Evolutionary conservation across 2,113 vertebrate species (phyloP).

Genomic region (Eurystomus gularis): DNA sequence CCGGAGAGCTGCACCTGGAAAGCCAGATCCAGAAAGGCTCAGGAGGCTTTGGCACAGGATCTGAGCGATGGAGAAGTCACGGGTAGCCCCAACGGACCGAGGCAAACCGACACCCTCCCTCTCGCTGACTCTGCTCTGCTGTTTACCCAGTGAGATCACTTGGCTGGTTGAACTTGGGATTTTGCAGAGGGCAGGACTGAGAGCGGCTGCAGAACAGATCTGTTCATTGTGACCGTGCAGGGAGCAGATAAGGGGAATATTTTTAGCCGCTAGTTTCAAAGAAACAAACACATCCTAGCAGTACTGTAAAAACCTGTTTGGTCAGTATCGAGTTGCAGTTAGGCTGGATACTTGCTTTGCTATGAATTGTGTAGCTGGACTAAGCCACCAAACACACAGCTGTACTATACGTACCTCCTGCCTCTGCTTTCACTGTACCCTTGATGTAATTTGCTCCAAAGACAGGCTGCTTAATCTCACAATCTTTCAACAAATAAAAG

Average conservation of each 20-base stretch:
- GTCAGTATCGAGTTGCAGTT: neutral
- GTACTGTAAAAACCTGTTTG: neutral
- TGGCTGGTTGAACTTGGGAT: neutral
- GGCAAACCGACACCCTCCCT: neutral
- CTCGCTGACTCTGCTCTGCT: neutral
- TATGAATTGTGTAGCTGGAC: neutral
- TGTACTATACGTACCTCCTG: conserved; percentile 79
- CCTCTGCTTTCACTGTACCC: conserved; percentile 86
- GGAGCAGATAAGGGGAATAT: neutral
- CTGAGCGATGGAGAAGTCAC: neutral
- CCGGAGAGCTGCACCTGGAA: neutral
- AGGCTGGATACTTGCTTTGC: neutral
- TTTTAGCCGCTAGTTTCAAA: neutral
- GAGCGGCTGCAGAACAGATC: neutral
- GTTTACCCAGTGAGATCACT: neutral
- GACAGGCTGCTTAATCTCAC: conserved; percentile 96
- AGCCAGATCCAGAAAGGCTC: neutral
- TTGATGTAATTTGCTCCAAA: conserved; percentile 96
- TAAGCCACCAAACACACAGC: neutral
- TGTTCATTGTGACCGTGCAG: neutral
- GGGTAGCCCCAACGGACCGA: neutral
- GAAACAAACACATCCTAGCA: neutral
- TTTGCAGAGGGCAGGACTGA: neutral
- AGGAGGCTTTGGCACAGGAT: neutral
- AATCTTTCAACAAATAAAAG: conserved; percentile 95